These are phyloP conservation scores for Andricus grossulariae DNA, from an alignment of 1,140 invertebrate species.

Conservation along the genomic window DNA sequence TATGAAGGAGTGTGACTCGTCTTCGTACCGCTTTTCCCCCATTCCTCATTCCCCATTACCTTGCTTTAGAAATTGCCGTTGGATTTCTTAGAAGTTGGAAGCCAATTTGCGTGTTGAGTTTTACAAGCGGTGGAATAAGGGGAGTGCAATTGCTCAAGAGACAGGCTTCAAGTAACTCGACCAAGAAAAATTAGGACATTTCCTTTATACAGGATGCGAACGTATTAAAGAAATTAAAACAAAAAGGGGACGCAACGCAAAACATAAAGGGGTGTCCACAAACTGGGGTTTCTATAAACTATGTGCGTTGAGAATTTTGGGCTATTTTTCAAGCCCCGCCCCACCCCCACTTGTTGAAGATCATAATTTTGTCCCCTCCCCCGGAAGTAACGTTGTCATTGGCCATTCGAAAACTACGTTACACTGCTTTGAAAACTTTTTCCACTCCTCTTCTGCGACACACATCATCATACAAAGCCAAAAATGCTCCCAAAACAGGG, in stretches of 20 bases:
- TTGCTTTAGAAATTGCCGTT: slow-evolving; percentile 35
- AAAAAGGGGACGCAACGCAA: background rate
- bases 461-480: too few relatives aligned
- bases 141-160: slow-evolving; percentile 15
- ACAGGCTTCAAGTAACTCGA: slow-evolving; percentile 14
- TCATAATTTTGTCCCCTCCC: too few relatives aligned
- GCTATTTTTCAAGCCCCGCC: too few relatives aligned
- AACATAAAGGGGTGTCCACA: too few relatives aligned
- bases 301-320: too few relatives aligned
- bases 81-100: slow-evolving; percentile 35
- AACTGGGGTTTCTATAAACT: too few relatives aligned
- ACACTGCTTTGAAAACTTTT: too few relatives aligned
- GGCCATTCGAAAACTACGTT: too few relatives aligned
- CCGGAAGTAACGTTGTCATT: too few relatives aligned
- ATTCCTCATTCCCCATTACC: background rate
- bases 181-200: slow-evolving; percentile 8
- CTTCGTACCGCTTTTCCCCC: slow-evolving; percentile 6
- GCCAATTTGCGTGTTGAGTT: slow-evolving; percentile 38
- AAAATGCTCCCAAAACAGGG: too few relatives aligned
- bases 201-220: background rate
- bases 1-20: slow-evolving; percentile 36
- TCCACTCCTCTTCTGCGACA: too few relatives aligned
- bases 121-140: slow-evolving; percentile 31
- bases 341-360: too few relatives aligned
- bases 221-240: background rate